Base-by-base conservation (phyloP, 1,140 invertebrate species). In the Pinna nobilis region DNA sequence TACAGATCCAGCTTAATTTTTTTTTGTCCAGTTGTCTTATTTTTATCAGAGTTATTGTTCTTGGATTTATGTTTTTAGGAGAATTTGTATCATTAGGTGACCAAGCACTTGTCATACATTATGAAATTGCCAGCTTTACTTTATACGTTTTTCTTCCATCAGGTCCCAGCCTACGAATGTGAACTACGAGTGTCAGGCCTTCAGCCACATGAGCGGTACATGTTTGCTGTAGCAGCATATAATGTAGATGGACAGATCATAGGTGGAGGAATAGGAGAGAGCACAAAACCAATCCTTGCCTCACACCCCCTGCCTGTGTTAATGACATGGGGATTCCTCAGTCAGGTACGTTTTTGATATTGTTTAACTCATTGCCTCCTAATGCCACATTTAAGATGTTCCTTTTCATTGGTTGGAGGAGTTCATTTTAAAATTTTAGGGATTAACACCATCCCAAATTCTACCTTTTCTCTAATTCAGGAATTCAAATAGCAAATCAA, bases 171-270 rank as follows among this genome's bases (percentile, higher is more conserved):
- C 7, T 78, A 79, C 44, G 60, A 74, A 35, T 78, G 77, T 79
- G 83, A 87, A 63, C 39, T 89, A 20, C 78, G 70, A 30, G 87
- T 89, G 7, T 74, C 81, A 0, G 86, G 85, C 28, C 77, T 89
- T 3, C 77, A 67, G 30, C 83, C 84, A 13, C 82, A 88, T 65
- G 80, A 87, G 70, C 77, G 81, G 32, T 89, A 89, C 67, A 74
- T 89, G 6, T 89, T 89, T 84, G 88, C 87, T 51, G 83, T 89
- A 15, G 87, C 84, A 64, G 88, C 88, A 11, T 89, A 89, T 73
- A 86, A 86, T 11, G 64, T 70, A 9, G 84, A 88, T 30, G 88
- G 88, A 33, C 81, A 86, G 55, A 67, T 89, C 30, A 88, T 89
- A 39, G 87, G 87, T 9, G 84, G 82, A 23, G 63, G 78, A 9